Evolutionary conservation across 2,888 invertebrate genomes (phyloP), one percentile per base, ranked within the genome.

Genomic region (Lypha dubia): DNA sequence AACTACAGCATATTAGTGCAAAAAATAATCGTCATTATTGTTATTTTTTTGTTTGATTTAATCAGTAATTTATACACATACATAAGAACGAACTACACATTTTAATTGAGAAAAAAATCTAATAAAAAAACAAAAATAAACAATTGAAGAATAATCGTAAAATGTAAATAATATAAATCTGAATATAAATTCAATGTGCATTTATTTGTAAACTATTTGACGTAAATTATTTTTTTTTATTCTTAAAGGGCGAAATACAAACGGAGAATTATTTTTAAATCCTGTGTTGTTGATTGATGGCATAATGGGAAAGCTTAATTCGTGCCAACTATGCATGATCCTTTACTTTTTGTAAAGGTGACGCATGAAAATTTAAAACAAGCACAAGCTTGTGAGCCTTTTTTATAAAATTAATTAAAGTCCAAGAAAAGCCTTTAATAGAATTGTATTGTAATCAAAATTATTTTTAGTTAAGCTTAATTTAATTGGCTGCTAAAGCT

Each of bases 21-120:
- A 56, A 68, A 68, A 41, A 17, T n/a, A 77, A 24, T 68, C 24
- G 17, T 63, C 41, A 65, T 44, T 22, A 44, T 49, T 28, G 17
- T 41, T 76, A 24, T 75, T 56, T 67, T 46, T 56, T 77, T 77
- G 49, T 68, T 68, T 51, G 58, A 68, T 77, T 68, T 77, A 77
- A 77, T 77, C 76, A 77, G 68, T 28, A 20, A 56, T 67, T 76
- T 35, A 28, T 35, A 51, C 63, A 44, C 53, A n/a, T n/a, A n/a
- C n/a, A n/a, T n/a, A n/a, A n/a, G 17, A 28, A 28, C 28, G 28
- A 22, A 32, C 28, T 56, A 9, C 35, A 60, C 9, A 28, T 58
- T 60, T 51, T 49, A 17, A 38, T 24, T 15, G 11, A 60, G 22
- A 67, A 22, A 28, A 4, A 38, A 20, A 9, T 11, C n/a, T 24